Conservation (phyloP, 1,140 invertebrate species). For the Pachyrhynchus sulphureomaculatus region DNA sequence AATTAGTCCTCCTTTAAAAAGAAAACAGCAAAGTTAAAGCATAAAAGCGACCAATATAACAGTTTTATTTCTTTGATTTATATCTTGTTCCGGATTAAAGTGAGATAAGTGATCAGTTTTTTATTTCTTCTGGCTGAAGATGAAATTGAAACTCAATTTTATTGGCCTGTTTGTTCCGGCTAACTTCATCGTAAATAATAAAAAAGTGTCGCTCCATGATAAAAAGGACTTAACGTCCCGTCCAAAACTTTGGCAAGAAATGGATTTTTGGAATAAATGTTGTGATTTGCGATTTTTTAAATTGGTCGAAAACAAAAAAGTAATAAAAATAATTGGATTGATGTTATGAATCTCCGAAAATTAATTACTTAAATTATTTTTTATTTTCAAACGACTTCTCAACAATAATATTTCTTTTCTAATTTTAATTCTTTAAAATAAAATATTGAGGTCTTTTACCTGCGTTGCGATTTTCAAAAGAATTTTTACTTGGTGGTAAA, state of each 20-base stretch:
- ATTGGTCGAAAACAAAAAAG: background rate
- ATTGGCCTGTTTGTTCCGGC: slow-evolving; percentile 31
- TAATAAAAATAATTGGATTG: too few relatives aligned
- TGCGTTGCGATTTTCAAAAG: too few relatives aligned
- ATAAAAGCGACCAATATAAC: background rate
- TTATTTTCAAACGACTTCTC: too few relatives aligned
- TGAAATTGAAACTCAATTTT: slow-evolving; percentile 30
- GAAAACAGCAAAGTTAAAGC: background rate
- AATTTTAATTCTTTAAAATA: too few relatives aligned
- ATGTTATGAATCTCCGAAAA: too few relatives aligned
- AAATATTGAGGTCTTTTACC: too few relatives aligned
- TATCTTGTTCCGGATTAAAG: slow-evolving; percentile 26
- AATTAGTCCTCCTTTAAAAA: background rate
- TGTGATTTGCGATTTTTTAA: background rate
- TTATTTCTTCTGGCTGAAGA: slow-evolving; percentile 11
- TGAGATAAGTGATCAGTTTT: slow-evolving; percentile 31
- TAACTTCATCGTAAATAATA: slow-evolving; percentile 29
- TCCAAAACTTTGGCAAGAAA: slow-evolving; percentile 11
- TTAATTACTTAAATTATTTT: too few relatives aligned
- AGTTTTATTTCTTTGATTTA: slow-evolving; percentile 22
- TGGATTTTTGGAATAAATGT: background rate
- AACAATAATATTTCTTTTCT: too few relatives aligned
- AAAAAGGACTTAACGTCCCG: slow-evolving; percentile 24
- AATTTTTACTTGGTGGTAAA: too few relatives aligned
- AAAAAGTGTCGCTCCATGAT: slow-evolving; percentile 33